Evolutionary conservation across 1,140 invertebrate genomes (phyloP), one percentile per base, ranked within the genome.

Genomic region (Habropoda laboriosa): DNA sequence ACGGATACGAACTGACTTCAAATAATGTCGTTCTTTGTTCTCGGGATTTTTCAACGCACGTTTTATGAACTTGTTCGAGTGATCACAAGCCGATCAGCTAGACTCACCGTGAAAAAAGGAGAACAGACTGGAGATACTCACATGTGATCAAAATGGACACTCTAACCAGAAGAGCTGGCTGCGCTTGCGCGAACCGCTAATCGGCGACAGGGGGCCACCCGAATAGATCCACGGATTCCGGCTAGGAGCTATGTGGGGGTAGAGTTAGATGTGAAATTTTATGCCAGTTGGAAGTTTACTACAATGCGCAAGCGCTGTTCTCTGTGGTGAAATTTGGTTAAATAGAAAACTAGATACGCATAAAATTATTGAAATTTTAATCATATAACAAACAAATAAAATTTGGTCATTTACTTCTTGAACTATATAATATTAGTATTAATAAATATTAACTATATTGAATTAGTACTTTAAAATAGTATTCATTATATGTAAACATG

Each of bases 121-220:
- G 87, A 90, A 84, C 89, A 91, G 89, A 71, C 85, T 92, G 91
- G 86, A 76, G 82, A 92, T 94, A 94, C 94, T 94, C 94, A 94
- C 94, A 94, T 94, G 94, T 94, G 93, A 94, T 92, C 93, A 94
- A 94, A 94, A 94, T 94, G 94, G 94, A 93, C 93, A 94, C 93
- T 94, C 90, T 94, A 94, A 92, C 93, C 93, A 93, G 94, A 94
- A 94, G 94, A 92, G 89, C 88, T 87, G 84, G 74, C 42, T 75
- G 92, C 92, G 93, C 92, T 89, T 92, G 93, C 92, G 93, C 88
- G 83, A 49, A 78, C 75, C 35, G 75, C 55, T 71, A 78, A 70
- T 71, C 75, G 75, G 75, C 55, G 67, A 78, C 67, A 77, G 75
- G 75, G 75, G 75, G 75, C 67, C 67, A 78, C 75, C 21, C 75